Conservation (phyloP, 2,888 invertebrate genomes). For the Trachelus tabidus region DNA sequence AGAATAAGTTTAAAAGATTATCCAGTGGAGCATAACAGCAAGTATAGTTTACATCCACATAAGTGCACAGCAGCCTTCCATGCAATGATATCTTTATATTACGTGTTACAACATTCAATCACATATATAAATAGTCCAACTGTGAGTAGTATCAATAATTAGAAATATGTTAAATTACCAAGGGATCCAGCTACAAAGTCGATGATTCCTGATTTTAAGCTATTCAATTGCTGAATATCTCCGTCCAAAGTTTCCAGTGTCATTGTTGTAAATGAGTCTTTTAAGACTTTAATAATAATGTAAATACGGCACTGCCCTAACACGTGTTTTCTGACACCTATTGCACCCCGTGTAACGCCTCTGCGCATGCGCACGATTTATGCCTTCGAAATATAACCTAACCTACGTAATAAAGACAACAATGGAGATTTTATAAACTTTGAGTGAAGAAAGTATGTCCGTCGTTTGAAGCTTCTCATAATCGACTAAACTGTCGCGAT, state of each 20-base stretch:
- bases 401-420: not conserved
- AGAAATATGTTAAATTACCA: constrained; percentile 68
- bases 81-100: not conserved
- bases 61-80: not conserved
- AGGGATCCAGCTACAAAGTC: constrained; percentile 86
- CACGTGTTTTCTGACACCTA: constrained; percentile 29
- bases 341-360: not conserved
- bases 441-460: not conserved
- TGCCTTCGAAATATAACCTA: not conserved
- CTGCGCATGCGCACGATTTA: not conserved
- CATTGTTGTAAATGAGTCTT: constrained; percentile 34
- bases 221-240: constrained; percentile 36
- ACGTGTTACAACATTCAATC: not conserved
- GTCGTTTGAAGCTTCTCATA: not conserved
- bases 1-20: not conserved
- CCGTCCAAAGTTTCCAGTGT: constrained; percentile 32
- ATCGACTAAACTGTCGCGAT: not conserved
- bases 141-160: not conserved
- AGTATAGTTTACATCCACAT: not conserved
- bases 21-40: not conserved
- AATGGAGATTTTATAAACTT: not conserved
- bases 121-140: not conserved
- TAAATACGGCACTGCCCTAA: not conserved
- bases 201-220: constrained; percentile 76
- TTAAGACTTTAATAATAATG: not conserved